Conservation (phyloP, 2,113 vertebrate genomes). For the Psammodynastes pulverulentus region DNA sequence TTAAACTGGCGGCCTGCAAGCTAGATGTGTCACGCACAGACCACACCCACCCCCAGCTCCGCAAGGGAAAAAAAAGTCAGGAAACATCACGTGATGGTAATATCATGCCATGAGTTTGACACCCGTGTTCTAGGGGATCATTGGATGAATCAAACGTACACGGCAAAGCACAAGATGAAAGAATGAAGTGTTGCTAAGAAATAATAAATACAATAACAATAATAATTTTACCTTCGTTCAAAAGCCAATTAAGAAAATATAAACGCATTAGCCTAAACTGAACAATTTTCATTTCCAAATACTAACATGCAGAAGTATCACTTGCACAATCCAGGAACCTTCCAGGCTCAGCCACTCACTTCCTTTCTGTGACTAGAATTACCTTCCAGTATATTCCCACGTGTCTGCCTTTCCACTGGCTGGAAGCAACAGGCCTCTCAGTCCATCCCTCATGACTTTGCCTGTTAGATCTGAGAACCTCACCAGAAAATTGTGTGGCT, state of each 20-base stretch:
- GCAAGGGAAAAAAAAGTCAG: no score
- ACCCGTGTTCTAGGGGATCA: not conserved
- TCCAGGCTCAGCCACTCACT: not conserved
- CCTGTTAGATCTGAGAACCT: not conserved
- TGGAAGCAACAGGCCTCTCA: not conserved
- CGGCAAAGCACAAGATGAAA: not conserved
- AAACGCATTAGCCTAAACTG: not conserved
- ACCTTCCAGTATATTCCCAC: not conserved
- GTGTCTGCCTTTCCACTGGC: not conserved
- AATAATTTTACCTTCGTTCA: not conserved
- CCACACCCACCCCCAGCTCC: no score
- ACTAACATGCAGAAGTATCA: not conserved
- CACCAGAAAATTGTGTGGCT: not conserved
- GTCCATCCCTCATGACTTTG: not conserved
- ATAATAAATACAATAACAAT: not conserved
- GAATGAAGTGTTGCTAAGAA: not conserved
- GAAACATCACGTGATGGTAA: no score
- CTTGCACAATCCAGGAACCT: not conserved
- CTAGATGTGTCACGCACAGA: no score
- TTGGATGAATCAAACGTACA: not conserved
- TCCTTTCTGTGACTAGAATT: not conserved
- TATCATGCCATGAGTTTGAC: no score
- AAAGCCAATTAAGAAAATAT: not conserved
- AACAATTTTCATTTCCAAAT: not conserved
- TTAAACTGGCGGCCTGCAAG: rapidly evolving